phyloP scores from a whole-genome alignment of 2,113 vertebrate genomes.

The Glaucomys volans region DNA sequence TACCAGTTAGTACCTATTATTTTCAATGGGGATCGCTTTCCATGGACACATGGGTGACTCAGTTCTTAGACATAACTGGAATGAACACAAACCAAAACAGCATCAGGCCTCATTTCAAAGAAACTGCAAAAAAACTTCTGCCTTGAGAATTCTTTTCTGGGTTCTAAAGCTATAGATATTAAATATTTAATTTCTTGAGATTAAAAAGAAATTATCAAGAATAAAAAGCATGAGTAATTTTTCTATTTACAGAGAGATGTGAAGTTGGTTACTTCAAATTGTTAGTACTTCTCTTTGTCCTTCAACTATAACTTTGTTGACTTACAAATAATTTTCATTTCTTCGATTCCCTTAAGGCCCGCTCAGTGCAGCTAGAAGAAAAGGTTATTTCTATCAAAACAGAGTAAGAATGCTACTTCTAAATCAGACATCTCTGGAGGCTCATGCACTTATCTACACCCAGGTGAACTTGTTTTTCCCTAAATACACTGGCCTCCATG shows the following conservation, averaged over 20 bases:
- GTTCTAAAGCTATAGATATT: background rate
- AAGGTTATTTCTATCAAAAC: background rate
- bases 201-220: constrained; percentile 15
- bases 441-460: background rate
- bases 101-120: background rate
- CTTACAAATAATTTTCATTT: background rate
- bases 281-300: background rate
- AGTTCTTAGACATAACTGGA: background rate
- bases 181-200: constrained; percentile 47
- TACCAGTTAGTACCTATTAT: background rate
- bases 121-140: background rate
- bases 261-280: background rate
- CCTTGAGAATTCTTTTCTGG: background rate
- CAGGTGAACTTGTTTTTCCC: background rate
- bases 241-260: background rate
- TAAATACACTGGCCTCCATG: background rate
- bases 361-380: background rate
- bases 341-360: background rate
- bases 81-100: background rate
- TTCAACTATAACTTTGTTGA: background rate
- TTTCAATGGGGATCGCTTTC: constrained; percentile 1
- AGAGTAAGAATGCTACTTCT: constrained; percentile 8
- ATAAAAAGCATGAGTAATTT: background rate
- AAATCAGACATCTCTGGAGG: background rate
- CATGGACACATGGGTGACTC: background rate